Evolutionary conservation across 1,140 invertebrate genomes (phyloP).

Genomic region (Drosophila funebris): DNA sequence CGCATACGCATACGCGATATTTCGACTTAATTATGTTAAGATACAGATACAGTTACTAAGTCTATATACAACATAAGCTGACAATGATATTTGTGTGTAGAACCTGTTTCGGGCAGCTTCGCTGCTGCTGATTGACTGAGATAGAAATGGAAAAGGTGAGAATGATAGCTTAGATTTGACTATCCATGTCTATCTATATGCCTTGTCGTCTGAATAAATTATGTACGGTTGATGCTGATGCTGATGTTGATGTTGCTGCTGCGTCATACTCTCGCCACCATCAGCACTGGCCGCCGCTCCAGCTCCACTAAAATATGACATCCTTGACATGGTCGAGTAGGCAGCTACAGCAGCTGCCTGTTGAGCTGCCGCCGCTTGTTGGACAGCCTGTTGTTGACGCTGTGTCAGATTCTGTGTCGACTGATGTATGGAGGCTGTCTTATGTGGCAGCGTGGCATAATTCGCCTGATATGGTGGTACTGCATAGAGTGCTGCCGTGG

Average conservation of each 20-base stretch:
- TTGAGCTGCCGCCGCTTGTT: slow-evolving; percentile 72
- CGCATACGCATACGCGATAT: slow-evolving; percentile 53
- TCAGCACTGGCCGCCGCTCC: slow-evolving; percentile 46
- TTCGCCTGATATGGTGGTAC: slow-evolving; percentile 85
- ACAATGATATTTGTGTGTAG: slow-evolving; percentile 67
- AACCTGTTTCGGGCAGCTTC: slow-evolving; percentile 63
- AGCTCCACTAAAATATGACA: slow-evolving; percentile 79
- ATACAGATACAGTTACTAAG: slow-evolving; percentile 74
- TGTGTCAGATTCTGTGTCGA: slow-evolving; percentile 85
- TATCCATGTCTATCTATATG: slow-evolving; percentile 73
- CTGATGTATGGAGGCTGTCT: slow-evolving; percentile 84
- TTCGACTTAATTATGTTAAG: slow-evolving; percentile 66
- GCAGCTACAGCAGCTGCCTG: slow-evolving; percentile 74
- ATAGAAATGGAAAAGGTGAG: slow-evolving; percentile 25
- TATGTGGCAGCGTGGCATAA: slow-evolving; percentile 87
- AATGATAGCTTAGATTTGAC: slow-evolving; percentile 31
- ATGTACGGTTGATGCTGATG: slow-evolving; percentile 80
- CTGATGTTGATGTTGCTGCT: slow-evolving; percentile 72
- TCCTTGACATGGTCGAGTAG: slow-evolving; percentile 82
- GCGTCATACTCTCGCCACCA: slow-evolving; percentile 63
- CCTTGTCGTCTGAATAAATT: slow-evolving; percentile 83
- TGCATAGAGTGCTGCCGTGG: slow-evolving; percentile 84
- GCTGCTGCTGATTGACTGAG: slow-evolving; percentile 73
- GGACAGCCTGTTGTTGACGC: slow-evolving; percentile 83
- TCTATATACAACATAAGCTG: slow-evolving; percentile 76